Base-by-base conservation (phyloP, 2,113 vertebrate genomes). In the Eurypyga helias region DNA sequence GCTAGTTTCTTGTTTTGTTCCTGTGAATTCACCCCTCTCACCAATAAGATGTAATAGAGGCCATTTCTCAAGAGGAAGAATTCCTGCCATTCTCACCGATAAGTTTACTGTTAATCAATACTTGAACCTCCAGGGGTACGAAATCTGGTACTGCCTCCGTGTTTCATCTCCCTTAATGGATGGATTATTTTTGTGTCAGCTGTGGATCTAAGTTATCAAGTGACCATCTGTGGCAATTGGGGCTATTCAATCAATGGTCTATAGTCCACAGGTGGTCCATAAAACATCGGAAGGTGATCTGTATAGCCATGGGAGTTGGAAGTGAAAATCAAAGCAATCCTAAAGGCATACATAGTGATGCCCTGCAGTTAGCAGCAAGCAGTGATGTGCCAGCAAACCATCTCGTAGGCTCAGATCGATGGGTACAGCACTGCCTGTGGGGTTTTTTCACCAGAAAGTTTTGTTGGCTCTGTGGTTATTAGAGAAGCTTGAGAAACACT, bases 21-120 rank as follows among this genome's bases (percentile, higher is more conserved):
- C 58, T 77, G 71, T 45, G 75, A 90, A 87, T 95, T 91, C 90
- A 91, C 94, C 69, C 73, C 66, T 76, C 61, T 85, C 84, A 89
- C 64, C 31, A 87, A 72, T 9, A 78, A 51, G 45, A 38, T 83
- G 45, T 93, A 83, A 80, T 46, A 80, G 73, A 65, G 54, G 62
- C n/a, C 0, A 0, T 91, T 97, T 95, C 78, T 94, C 82, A 66
- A 33, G 62, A 67, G 73, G 34, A 58, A 52, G 43, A 54, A 49
- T 94, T 95, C 89, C 45, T 90, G 79, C 84, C 75, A 34, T 91
- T 90, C 36, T 71, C 75, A 79, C 78, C 1, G 0, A 52, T 88
- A 87, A 57, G 43, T 79, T 95, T 93, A 88, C 45, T 93, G 62
- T 85, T 96, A 94, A 90, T 96, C 94, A 69, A 93, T 96, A 93